Evolutionary conservation across 2,888 invertebrate species (phyloP).

Genomic region (Exocentrus adspersus): DNA sequence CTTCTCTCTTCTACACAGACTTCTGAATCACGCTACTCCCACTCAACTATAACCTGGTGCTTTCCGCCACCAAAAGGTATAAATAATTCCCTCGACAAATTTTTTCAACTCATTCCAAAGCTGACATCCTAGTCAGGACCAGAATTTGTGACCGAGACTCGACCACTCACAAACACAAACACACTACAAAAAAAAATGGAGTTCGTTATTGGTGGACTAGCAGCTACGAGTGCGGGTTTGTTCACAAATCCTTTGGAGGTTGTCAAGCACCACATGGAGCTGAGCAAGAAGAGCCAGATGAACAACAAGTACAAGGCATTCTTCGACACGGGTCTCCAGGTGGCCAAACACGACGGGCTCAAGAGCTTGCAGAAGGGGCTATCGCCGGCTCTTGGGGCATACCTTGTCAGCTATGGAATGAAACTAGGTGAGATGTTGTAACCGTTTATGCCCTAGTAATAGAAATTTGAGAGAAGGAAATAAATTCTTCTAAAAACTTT

Average conservation of each 20-base stretch:
- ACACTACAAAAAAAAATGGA: conserved; percentile 29
- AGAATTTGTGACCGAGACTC: conserved; percentile 7
- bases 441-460: not conserved
- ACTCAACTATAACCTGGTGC: not conserved
- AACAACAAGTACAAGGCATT: conserved; percentile 33
- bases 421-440: conserved; percentile 38
- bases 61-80: not conserved
- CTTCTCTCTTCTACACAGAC: not conserved
- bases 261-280: conserved; percentile 45
- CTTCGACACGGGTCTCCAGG: conserved; percentile 36
- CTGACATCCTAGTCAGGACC: not conserved
- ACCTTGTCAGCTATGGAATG: conserved; percentile 43
- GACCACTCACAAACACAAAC: not conserved
- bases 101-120: not conserved
- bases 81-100: not conserved
- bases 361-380: conserved; percentile 43
- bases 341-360: conserved; percentile 39
- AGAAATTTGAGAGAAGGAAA: no score
- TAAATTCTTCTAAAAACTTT: no score
- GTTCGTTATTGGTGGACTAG: conserved; percentile 44
- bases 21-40: conserved; percentile 2
- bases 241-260: conserved; percentile 45
- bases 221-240: conserved; percentile 43
- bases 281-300: conserved; percentile 41
- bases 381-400: conserved; percentile 42